Evolutionary conservation across 2,888 invertebrate genomes (phyloP).

Genomic region (Chrysolina haemoptera): DNA sequence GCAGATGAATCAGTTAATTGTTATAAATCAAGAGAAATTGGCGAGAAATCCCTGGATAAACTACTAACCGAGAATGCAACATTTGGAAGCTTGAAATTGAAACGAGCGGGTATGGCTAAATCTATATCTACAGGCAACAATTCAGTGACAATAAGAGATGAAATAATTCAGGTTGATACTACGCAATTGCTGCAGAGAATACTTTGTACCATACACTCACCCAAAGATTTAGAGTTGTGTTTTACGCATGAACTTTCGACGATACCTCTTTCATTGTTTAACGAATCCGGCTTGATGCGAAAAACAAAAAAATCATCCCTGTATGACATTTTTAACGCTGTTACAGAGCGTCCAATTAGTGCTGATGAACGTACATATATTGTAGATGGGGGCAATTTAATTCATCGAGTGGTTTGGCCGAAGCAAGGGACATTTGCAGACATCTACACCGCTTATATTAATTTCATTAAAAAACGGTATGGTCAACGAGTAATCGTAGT

Average conservation of each 20-base stretch:
- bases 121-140: conserved; percentile 19
- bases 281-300: conserved; percentile 21
- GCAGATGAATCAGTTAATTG: conserved; percentile 17
- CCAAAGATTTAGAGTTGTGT: conserved; percentile 4
- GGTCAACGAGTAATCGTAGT: conserved; percentile 23
- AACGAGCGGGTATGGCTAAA: conserved; percentile 16
- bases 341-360: conserved; percentile 26
- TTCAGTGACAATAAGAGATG: conserved; percentile 3
- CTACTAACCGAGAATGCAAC: conserved; percentile 20
- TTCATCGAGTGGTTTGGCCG: conserved; percentile 24
- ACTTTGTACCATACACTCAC: neutral
- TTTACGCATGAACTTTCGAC: conserved; percentile 11
- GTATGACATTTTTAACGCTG: conserved; percentile 28
- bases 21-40: conserved; percentile 24
- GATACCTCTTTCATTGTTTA: conserved; percentile 14
- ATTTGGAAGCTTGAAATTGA: conserved; percentile 25
- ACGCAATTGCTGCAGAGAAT: neutral
- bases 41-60: conserved; percentile 25
- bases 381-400: neutral
- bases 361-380: conserved; percentile 7
- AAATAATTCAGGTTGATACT: neutral
- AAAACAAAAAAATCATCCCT: conserved; percentile 33
- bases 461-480: conserved; percentile 7
- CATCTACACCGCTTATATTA: conserved; percentile 9
- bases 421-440: conserved; percentile 18